Conservation (phyloP, 2,113 vertebrate species). For the Scytalopus superciliaris region DNA sequence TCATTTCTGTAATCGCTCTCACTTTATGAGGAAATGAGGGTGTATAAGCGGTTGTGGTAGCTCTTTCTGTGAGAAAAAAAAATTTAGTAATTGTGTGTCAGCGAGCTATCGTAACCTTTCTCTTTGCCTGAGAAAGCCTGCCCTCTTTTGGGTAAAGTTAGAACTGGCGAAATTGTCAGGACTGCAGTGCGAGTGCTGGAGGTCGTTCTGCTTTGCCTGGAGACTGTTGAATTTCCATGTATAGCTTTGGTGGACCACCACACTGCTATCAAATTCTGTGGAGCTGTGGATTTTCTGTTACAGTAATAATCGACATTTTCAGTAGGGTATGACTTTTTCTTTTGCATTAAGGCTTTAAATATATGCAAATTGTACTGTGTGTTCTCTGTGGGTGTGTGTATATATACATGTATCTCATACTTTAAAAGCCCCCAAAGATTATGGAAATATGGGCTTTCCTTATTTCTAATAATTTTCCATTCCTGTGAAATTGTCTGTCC, state of each 20-base stretch:
- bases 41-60: neutral
- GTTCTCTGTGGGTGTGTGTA: rapidly evolving
- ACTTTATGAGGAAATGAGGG: neutral
- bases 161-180: neutral
- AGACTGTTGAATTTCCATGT: neutral
- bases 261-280: neutral
- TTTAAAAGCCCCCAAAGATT: neutral
- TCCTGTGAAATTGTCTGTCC: neutral
- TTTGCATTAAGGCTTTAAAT: neutral
- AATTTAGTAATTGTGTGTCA: neutral
- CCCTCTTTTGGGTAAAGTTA: conserved; percentile 44
- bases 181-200: neutral
- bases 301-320: neutral
- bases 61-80: neutral
- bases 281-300: neutral
- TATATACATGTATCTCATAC: neutral
- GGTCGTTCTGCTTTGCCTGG: neutral
- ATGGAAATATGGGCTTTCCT: neutral
- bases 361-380: neutral
- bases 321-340: neutral
- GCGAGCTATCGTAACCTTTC: neutral
- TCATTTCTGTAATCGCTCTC: neutral
- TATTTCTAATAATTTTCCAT: neutral
- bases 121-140: conserved; percentile 41
- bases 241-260: neutral